Evolutionary conservation across 2,113 vertebrate species (phyloP), one percentile per base, ranked within the genome.

Genomic region (Cyanoramphus novaezelandiae): DNA sequence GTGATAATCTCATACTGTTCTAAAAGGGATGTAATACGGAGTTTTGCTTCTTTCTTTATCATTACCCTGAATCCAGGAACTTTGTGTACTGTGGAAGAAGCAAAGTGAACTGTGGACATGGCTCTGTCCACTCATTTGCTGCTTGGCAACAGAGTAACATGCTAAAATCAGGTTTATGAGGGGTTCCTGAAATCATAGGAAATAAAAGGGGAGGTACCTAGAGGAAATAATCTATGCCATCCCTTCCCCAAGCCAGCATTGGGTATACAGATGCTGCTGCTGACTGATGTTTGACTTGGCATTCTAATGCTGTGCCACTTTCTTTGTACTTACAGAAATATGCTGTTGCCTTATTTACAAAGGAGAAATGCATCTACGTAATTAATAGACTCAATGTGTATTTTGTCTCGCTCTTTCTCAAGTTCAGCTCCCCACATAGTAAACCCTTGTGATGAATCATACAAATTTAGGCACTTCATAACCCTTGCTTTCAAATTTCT

Each of bases 331-430:
- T 86, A 13, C 63, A 67, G 60, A 71, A 86, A 92, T 64, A 50
- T 6, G 28, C 68, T 71, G 13, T 13, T 33, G 31, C 60, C 10
- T 65, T 27, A 39, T 90, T 77, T 86, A 72, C 76, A 88, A 81
- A 90, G 62, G 43, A 94, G 76, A 68, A 83, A 25, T 70, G 6
- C 46, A 83, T 43, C 79, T 67, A 13, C 60, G 64, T 78, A 93
- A 92, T 90, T 88, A 74, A 83, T 67, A 77, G n/a, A 23, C 70
- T 47, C 82, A 28, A 43, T 33, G n/a, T 86, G 63, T 90, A 59
- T 68, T 94, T 85, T 82, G 57, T 86, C 41, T 90, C 57, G 14
- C 23, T 90, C 35, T 82, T 68, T 69, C 55, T 70, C 2, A 10
- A 91, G 57, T 62, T 68, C 91, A 72, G 49, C 46, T 92, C 90